Percentiles rank a stretch among this genome's conserved stretches.
phyloP scores from a whole-genome alignment of 2,888 invertebrate genomes.

The Aleiodes leptofemur region DNA sequence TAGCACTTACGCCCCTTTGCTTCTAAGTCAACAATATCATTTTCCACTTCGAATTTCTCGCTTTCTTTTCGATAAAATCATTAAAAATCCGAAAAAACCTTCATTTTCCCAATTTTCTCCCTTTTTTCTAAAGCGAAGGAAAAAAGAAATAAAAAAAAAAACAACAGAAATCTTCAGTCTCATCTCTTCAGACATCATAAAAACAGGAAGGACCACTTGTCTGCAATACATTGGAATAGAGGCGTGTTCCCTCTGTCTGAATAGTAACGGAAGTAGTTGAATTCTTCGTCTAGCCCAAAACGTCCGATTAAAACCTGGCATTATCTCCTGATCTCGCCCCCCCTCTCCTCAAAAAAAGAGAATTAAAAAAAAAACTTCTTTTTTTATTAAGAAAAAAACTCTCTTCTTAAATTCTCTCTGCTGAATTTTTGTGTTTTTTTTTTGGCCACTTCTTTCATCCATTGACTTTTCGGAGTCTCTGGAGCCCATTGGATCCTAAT shows the following conservation, averaged over 20 bases:
- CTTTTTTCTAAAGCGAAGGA: background rate
- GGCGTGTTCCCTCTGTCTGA: slow-evolving; percentile 53
- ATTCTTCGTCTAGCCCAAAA: slow-evolving; percentile 30
- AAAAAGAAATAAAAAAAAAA: background rate
- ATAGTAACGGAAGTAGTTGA: slow-evolving; percentile 31
- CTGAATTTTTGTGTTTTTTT: background rate
- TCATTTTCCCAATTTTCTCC: background rate
- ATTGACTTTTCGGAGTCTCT: background rate
- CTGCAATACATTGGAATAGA: slow-evolving; percentile 62
- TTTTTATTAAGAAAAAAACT: background rate
- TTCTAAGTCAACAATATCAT: background rate
- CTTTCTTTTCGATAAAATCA: background rate
- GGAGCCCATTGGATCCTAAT: slow-evolving; percentile 44
- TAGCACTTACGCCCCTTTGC: no score
- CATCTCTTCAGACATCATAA: slow-evolving; percentile 47
- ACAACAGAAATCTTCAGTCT: no score
- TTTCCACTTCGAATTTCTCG: background rate
- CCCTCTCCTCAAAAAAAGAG: background rate
- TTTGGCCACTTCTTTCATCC: slow-evolving; percentile 21
- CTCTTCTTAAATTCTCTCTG: background rate
- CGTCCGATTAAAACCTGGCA: slow-evolving; percentile 17
- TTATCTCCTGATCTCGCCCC: background rate
- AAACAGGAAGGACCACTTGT: slow-evolving; percentile 72
- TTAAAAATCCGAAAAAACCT: no score
- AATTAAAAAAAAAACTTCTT: background rate